Evolutionary conservation across 2,113 vertebrate species (phyloP).

Genomic region (Axis porcinus): DNA sequence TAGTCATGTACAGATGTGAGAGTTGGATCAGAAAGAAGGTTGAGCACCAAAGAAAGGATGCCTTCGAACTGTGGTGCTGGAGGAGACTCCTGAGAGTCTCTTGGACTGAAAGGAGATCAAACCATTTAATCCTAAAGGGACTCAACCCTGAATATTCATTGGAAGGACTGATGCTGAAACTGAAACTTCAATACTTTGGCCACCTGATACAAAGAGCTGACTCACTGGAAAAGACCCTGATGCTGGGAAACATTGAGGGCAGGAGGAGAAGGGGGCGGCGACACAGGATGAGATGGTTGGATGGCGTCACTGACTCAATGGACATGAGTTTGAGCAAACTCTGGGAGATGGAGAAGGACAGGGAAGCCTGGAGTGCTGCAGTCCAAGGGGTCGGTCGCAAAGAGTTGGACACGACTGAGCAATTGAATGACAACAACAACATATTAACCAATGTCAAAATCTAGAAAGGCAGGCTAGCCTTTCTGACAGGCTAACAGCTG

Average conservation of each 20-base stretch:
- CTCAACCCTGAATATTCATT: neutral
- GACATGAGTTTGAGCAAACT: neutral
- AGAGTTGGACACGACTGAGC: neutral
- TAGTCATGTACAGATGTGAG: neutral
- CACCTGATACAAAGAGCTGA: neutral
- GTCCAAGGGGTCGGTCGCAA: fast-evolving
- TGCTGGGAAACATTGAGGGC: neutral
- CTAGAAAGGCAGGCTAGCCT: neutral
- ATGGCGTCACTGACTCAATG: neutral
- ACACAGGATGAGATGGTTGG: neutral
- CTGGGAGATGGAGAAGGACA: neutral
- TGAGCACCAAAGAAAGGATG: neutral
- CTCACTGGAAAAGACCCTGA: neutral
- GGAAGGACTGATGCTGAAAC: neutral
- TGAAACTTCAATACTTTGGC: neutral
- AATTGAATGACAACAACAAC: neutral
- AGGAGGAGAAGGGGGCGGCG: neutral
- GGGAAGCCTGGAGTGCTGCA: neutral
- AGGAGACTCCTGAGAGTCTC: neutral
- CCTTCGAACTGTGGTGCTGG: neutral
- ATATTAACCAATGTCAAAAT: neutral
- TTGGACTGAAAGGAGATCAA: neutral
- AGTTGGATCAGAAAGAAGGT: neutral
- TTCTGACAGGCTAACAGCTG: neutral
- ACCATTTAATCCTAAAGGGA: neutral